Evolutionary conservation across 2,113 vertebrate species (phyloP).

Genomic region (Mustela nigripes): DNA sequence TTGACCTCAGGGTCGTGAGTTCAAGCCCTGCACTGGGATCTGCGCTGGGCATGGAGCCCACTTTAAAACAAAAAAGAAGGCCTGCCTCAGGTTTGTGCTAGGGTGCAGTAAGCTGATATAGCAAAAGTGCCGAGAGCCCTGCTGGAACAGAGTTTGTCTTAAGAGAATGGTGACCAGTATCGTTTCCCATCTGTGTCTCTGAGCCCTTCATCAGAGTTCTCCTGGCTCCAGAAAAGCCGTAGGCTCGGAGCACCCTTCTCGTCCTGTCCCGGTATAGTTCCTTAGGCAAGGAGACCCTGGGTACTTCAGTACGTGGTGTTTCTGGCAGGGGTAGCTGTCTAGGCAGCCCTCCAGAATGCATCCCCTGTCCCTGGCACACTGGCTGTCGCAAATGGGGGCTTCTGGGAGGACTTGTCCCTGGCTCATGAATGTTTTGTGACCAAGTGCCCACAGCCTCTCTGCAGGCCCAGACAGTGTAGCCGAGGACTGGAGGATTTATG

Average conservation of each 20-base stretch:
- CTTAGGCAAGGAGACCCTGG: neutral
- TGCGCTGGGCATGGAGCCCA: neutral
- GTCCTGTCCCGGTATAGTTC: neutral
- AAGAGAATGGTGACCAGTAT: neutral
- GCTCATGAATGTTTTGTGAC: constrained; percentile 16
- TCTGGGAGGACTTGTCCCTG: neutral
- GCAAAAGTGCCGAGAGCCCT: neutral
- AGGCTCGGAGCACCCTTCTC: neutral
- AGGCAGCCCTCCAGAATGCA: neutral
- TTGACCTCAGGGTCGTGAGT: neutral
- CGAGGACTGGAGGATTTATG: neutral
- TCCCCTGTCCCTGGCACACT: neutral
- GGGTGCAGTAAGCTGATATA: neutral
- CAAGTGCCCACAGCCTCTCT: neutral
- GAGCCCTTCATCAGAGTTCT: neutral
- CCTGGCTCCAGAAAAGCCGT: neutral
- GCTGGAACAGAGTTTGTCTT: neutral
- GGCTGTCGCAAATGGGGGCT: neutral
- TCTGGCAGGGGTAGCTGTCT: neutral
- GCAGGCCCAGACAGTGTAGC: neutral
- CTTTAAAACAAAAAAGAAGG: neutral
- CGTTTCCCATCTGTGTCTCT: neutral
- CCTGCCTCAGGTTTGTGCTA: neutral
- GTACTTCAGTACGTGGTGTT: neutral
- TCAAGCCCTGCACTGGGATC: neutral